A percentile compares a stretch with the other conserved stretches of the same genome.
Conservation (phyloP, 2,888 invertebrate genomes). For the Onthophagus sagittarius region DNA sequence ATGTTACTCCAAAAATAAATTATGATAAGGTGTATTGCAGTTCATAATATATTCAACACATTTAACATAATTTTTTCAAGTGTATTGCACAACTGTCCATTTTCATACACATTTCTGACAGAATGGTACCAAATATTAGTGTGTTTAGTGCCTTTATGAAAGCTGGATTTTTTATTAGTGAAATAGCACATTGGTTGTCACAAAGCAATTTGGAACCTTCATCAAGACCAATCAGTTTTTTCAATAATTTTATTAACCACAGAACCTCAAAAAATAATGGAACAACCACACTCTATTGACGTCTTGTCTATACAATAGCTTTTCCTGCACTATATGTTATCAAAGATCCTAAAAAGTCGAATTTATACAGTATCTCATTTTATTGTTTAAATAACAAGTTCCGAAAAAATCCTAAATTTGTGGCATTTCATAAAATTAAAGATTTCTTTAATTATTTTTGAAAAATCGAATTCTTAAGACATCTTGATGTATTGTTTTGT, state of each 20-base stretch:
- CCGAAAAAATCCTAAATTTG: no score
- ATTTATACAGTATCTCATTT: no score
- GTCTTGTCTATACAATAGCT: slow-evolving; percentile 32
- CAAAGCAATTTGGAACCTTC: background rate
- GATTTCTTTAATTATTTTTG: no score
- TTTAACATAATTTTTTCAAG: no score
- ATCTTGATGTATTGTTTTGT: no score
- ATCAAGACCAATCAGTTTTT: background rate
- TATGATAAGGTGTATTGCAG: no score
- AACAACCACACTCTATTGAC: slow-evolving; percentile 33
- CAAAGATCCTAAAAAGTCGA: no score
- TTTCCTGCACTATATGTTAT: slow-evolving; percentile 30
- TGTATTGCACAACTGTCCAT: background rate
- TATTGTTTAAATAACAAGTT: no score
- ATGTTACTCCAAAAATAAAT: no score
- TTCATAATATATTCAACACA: no score
- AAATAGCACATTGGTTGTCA: background rate
- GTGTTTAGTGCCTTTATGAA: background rate
- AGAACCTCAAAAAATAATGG: slow-evolving; percentile 33
- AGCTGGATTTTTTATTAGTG: background rate
- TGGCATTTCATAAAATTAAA: no score
- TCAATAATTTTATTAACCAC: background rate
- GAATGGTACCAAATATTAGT: background rate
- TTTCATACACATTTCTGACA: background rate
- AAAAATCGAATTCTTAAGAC: no score